Base-by-base conservation (phyloP, 2,113 vertebrate species). In the Scomber scombrus region DNA sequence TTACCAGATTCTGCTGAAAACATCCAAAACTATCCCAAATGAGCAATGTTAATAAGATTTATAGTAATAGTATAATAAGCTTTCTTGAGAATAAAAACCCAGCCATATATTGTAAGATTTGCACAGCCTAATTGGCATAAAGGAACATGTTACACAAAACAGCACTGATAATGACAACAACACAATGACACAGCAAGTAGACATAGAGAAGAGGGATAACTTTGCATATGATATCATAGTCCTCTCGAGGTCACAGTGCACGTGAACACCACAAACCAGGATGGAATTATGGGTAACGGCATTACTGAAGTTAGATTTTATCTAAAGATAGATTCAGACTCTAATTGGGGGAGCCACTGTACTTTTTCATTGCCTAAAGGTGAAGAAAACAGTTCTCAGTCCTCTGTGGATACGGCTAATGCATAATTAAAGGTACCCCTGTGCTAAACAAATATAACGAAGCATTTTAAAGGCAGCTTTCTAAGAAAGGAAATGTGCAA, bases 361-460 rank as follows among this genome's bases (percentile, higher is more conserved):
- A 57, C 15, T 58, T 70, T 68, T 11, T 72, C 19, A 16, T 9
- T 18, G 23, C 49, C 68, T 68, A 46, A 63, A 80, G 54, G 68
- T 71, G 75, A 78, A 60, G 45, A 62, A 78, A 76, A 76, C 54
- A 56, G 29, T 49, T 55, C 70, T 65, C 71, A 31, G 51, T 75
- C 81, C 74, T 82, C 79, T 66, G 14, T 78, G 64, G 84, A 76
- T 62, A 69, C 19, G 55, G 16, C 63, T 75, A 14, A 87, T 92
- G 78, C 86, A 91, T 92, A 90, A 90, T 91, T 91, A 74, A 92
- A 88, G 51, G 12, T 0, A 75, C 49, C 82, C 64, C 62, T 52
- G 72, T 68, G 80, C 70, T 83, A 71, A 87, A 83, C 57, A 81
- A 89, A 85, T 63, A 86, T 56, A 78, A 55, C 82, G 71, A 79